Base-by-base conservation (phyloP, 1,140 invertebrate genomes). In the Steinernema feltiae region DNA sequence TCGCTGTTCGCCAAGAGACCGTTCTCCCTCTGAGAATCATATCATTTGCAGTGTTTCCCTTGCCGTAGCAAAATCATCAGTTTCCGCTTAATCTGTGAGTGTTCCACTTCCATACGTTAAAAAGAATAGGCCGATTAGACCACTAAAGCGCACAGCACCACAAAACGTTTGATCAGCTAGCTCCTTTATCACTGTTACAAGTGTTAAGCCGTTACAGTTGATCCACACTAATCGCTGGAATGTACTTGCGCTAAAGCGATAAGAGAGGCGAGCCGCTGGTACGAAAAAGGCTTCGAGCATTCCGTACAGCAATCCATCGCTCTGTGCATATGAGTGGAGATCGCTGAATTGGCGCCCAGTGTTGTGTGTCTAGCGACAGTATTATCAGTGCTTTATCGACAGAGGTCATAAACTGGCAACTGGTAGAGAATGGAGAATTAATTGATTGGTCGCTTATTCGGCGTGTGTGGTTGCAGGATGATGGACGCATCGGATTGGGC, bases 381-480 rank as follows among this genome's bases (percentile, higher is more conserved):
- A 63, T 63, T 63, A 63, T 63, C 53, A 63, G 53, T 63, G 12
- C 24, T 15, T 63, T 63, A 63, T 63, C 53, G 53, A 63, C 12
- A 27, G 53, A 63, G 53, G 53, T 63, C 53, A 63, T 63, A 63
- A 63, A 63, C 24, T 63, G 53, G 53, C 53, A 27, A n/a, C 24
- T 63, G 53, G 18, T 7, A 7, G 35, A 27, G 53, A 63, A 63
- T 15, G 3, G 24, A 63, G 53, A 7, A 27, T 3, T 27, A 15
- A 63, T 27, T 63, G 53, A 63, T 63, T 63, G 53, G 53, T 63
- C 53, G 24, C 53, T 27, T 63, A 63, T 63, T 63, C 53, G 15
- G 15, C 24, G 53, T 63, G 53, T 63, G 53, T 63, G 53, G 53
- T 63, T 63, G 53, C 53, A 63, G 53, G 53, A 63, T 63, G 53